Base-by-base conservation (phyloP, 1,140 invertebrate species). In the Saccostrea cuccullata region DNA sequence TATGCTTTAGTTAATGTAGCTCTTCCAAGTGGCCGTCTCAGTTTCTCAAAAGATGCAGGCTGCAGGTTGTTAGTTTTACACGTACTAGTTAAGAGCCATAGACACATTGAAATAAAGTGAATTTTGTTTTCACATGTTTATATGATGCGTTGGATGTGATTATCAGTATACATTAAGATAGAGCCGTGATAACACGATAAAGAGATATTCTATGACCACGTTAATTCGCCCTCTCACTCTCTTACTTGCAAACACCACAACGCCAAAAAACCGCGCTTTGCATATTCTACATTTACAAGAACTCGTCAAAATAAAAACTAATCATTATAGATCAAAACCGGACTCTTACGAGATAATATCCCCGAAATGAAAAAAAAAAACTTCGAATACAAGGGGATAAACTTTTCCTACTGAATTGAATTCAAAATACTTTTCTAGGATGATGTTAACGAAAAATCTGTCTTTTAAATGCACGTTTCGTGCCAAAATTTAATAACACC, bases 41-140 rank as follows among this genome's bases (percentile, higher is more conserved):
- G 13, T 36, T 26, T 15, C 70, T 77, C 30, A 15, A 15, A 77
- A 77, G 70, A 77, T 26, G 70, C 23, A 9, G 70, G 30, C 13
- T 13, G 70, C 70, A 77, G 70, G 70, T 77, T 77, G 70, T 77
- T 77, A 77, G 23, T 77, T 77, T 77, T 30, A 77, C 70, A 77
- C 70, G 70, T 77, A 77, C 70, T 15, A 77, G 70, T 77, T 77
- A 77, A 77, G 70, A 77, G 70, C 70, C 30, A 77, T 77, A 77
- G 70, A 77, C 70, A 77, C 70, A 77, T 77, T 77, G 30, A 77
- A 77, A 77, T 77, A 77, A 77, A 77, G 70, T 77, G 70, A 77
- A 77, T 77, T 77, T 77, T 77, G 70, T 77, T 77, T 77, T 77
- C 30, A 77, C 70, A 77, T 77, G 70, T 77, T 77, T 36, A 77